These are phyloP conservation scores for Chionoecetes opilio DNA, from an alignment of 1,140 invertebrate species.

Conservation along the genomic window DNA sequence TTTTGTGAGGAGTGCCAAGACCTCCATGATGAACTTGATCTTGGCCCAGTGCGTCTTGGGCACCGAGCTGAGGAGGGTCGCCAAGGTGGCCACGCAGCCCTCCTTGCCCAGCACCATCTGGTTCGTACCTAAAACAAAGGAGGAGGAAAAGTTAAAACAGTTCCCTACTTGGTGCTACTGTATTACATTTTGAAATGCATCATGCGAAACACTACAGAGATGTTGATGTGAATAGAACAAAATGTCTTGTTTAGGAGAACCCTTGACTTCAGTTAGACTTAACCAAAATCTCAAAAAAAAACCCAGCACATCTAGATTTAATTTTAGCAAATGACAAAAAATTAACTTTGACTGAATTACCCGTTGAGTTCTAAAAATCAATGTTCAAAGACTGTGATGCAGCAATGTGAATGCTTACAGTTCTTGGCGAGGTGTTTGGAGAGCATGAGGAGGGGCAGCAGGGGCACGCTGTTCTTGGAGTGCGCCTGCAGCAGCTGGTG, in stretches of 20 bases:
- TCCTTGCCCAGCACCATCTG: constrained; percentile 87
- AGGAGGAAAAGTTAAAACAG: constrained; percentile 38
- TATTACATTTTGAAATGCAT: neutral
- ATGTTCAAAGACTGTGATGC: no score
- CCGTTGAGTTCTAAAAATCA: no score
- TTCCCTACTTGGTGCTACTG: constrained; percentile 2
- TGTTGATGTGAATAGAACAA: neutral
- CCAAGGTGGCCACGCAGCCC: constrained; percentile 87
- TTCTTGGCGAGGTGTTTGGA: constrained; percentile 88
- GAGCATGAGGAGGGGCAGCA: constrained; percentile 87
- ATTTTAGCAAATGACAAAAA: no score
- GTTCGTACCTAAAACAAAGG: constrained; percentile 86
- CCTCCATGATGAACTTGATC: constrained; percentile 87
- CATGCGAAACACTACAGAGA: neutral
- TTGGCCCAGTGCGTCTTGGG: constrained; percentile 87
- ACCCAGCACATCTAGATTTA: no score
- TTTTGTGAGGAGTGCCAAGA: constrained; percentile 88
- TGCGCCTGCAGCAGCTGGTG: constrained; percentile 87
- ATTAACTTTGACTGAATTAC: no score
- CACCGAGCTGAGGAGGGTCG: constrained; percentile 87
- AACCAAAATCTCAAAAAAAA: neutral
- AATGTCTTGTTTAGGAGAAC: neutral
- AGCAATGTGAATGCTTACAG: constrained; percentile 84
- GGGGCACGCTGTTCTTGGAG: constrained; percentile 86
- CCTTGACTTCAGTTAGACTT: neutral